Conservation (phyloP, 2,113 vertebrate genomes). For the Donacobius atricapilla region DNA sequence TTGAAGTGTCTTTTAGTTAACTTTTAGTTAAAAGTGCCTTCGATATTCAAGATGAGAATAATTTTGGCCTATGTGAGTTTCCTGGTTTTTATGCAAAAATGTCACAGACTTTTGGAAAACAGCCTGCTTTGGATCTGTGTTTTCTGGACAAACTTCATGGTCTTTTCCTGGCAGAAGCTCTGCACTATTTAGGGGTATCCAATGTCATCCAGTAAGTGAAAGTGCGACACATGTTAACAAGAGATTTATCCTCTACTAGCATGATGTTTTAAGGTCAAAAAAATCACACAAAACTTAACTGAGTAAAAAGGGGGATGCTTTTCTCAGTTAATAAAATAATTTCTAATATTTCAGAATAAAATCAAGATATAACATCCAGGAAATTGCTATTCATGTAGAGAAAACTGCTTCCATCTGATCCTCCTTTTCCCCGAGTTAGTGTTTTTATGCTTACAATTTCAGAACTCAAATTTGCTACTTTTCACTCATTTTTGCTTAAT, state of each 20-base stretch:
- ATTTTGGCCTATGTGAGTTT: neutral
- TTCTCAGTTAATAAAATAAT: neutral
- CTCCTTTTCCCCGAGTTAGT: neutral
- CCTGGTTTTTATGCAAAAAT: neutral
- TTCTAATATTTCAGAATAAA: neutral
- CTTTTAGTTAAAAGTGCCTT: neutral
- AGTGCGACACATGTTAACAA: neutral
- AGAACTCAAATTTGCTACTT: neutral
- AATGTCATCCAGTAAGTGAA: neutral
- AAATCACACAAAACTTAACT: neutral
- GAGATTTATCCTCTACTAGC: neutral
- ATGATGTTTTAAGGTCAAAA: neutral
- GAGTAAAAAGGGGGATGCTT: accelerated
- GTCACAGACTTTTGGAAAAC: neutral
- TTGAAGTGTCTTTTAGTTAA: neutral
- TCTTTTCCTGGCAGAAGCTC: neutral
- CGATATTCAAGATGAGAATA: neutral
- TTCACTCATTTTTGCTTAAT: neutral
- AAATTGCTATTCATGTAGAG: neutral
- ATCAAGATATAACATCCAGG: neutral
- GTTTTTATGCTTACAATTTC: neutral
- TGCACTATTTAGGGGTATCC: neutral
- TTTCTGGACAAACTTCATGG: neutral
- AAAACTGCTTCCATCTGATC: neutral
- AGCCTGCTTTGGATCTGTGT: neutral